Evolutionary conservation across 2,797 vertebrate species (phyloP), one percentile per base, ranked within the genome.

Genomic region (Poeciliopsis paucimaculata): DNA sequence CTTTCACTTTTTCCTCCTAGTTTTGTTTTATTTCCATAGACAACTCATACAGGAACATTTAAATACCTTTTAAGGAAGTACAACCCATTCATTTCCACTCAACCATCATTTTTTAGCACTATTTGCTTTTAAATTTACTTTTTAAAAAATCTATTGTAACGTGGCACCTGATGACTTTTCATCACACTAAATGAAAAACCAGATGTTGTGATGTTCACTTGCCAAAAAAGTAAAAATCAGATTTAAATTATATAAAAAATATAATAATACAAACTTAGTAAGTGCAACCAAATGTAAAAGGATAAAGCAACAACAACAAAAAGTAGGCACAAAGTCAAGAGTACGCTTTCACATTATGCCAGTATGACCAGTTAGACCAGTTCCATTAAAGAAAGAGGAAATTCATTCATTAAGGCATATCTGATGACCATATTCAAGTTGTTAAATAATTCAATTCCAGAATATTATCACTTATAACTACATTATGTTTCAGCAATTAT

Each of bases 321-420:
- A 90, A 89, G 81, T 93, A 94, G 93, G 94, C 93, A 94, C 93
- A 93, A 86, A 92, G 88, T 92, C 87, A 90, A 89, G 92, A 90
- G 88, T 85, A 90, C 90, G 82, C 85, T 87, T 93, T 93, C 88
- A 92, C 72, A 77, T 85, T 68, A 82, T 83, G 87, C 87, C 88
- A 82, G 85, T 80, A 75, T 80, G 87, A 91, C 82, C 88, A 89
- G 81, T 88, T 80, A 81, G 85, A 90, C 83, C 90, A 79, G 51
- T 53, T 87, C 88, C 86, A 76, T 88, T 89, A 87, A 78, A 78
- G 73, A 88, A 76, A 85, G 73, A 88, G 80, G 75, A 81, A 87
- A 86, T 90, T 85, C 81, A 83, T 86, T 92, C 84, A 79, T 93
- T 95, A 95, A 95, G 95, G 94, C 92, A 91, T 93, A 94, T 91